Conservation (phyloP, 2,888 invertebrate genomes). For the Onchidella celtica region DNA sequence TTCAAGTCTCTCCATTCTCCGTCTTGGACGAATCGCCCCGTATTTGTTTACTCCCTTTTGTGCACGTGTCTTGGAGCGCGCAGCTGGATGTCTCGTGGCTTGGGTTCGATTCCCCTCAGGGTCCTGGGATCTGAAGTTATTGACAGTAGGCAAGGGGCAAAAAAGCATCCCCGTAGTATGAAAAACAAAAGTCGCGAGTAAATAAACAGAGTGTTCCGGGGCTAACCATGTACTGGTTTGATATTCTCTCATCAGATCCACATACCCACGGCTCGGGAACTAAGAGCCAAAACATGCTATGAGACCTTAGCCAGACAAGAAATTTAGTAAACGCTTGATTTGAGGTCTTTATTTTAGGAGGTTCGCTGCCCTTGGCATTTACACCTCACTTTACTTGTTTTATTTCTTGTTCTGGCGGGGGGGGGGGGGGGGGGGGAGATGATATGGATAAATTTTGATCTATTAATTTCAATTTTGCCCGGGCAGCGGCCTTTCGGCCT, state of each 20-base stretch:
- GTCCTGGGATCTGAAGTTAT: slow-evolving; percentile 28
- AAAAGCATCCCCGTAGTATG: slow-evolving; percentile 31
- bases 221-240: slow-evolving; percentile 9
- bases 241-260: slow-evolving; percentile 1
- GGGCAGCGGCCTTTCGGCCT: too few relatives aligned
- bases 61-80: slow-evolving; percentile 43
- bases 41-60: slow-evolving; percentile 43
- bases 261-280: background rate
- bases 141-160: slow-evolving; percentile 41
- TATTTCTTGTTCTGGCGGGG: too few relatives aligned
- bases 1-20: slow-evolving; percentile 27
- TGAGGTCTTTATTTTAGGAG: too few relatives aligned
- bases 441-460: too few relatives aligned
- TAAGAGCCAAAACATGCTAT: too few relatives aligned
- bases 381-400: too few relatives aligned
- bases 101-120: slow-evolving; percentile 43
- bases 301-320: too few relatives aligned
- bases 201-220: slow-evolving; percentile 41
- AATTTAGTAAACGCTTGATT: too few relatives aligned
- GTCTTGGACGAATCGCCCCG: slow-evolving; percentile 27
- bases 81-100: slow-evolving; percentile 43
- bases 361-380: too few relatives aligned
- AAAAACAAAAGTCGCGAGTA: slow-evolving; percentile 45
- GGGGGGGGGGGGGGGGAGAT: too few relatives aligned
- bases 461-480: too few relatives aligned